A percentile compares a stretch with the other conserved stretches of the same genome.
These are phyloP conservation scores for Lissonota sp. DNA, from an alignment of 2,888 invertebrate genomes.

Conservation along the genomic window DNA sequence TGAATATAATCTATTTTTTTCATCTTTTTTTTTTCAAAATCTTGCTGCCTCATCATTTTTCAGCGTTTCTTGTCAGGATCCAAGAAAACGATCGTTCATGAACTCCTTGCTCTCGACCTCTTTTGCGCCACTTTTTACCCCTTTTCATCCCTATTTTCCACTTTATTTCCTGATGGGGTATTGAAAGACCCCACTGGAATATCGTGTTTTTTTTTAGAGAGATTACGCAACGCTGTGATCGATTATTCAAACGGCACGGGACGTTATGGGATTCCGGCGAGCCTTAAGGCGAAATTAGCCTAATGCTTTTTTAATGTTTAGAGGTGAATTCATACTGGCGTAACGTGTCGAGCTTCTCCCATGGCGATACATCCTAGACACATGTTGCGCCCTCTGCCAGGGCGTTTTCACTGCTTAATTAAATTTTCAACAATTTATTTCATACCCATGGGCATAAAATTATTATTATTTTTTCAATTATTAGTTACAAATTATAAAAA, in stretches of 20 bases:
- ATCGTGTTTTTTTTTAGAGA: conserved; percentile 6
- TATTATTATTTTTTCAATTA: background rate
- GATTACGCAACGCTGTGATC: conserved; percentile 34
- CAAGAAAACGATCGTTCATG: conserved; percentile 15
- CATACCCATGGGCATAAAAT: background rate
- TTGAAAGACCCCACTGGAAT: conserved; percentile 6
- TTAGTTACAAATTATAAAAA: background rate
- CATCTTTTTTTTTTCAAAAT: conserved; percentile 5
- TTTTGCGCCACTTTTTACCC: background rate
- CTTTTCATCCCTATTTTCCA: background rate
- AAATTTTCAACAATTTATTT: background rate
- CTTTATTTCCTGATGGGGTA: conserved; percentile 16
- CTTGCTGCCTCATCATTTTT: conserved; percentile 17
- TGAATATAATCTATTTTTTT: background rate
- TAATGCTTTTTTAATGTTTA: conserved; percentile 69
- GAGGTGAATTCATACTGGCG: conserved; percentile 21
- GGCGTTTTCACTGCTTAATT: background rate
- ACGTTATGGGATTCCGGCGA: background rate
- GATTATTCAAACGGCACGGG: conserved; percentile 11
- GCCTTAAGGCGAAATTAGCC: conserved; percentile 58
- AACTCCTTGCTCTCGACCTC: background rate
- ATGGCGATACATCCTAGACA: background rate
- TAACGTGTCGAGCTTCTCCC: background rate
- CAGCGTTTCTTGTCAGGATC: conserved; percentile 8
- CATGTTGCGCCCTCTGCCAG: background rate